phyloP scores from a whole-genome alignment of 2,888 invertebrate species.

The Drosophila subquinaria region DNA sequence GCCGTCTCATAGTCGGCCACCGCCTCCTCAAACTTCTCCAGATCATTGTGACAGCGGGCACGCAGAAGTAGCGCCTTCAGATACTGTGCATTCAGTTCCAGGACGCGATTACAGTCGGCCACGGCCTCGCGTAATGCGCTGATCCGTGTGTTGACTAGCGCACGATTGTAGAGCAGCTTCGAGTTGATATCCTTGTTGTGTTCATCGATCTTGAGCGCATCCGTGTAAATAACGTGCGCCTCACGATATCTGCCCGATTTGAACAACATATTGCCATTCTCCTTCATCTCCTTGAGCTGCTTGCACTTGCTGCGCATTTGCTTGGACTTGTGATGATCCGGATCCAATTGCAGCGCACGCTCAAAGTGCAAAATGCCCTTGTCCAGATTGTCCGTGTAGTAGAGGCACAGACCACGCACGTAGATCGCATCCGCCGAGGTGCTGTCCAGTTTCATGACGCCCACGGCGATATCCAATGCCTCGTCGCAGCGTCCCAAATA shows the following conservation, averaged over 20 bases:
- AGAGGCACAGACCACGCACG: conserved; percentile 95
- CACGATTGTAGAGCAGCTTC: conserved; percentile 96
- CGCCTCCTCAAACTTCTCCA: conserved; percentile 94
- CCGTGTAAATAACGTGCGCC: conserved; percentile 93
- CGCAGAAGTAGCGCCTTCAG: conserved; percentile 94
- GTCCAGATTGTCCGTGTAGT: conserved; percentile 95
- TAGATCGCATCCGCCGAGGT: conserved; percentile 96
- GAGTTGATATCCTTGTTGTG: conserved; percentile 94
- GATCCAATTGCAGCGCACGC: conserved; percentile 94
- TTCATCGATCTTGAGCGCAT: conserved; percentile 94
- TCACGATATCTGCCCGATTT: conserved; percentile 92
- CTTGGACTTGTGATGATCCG: conserved; percentile 95
- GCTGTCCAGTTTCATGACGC: conserved; percentile 92
- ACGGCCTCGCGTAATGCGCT: conserved; percentile 92
- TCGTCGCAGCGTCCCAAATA: conserved; percentile 91
- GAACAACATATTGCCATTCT: conserved; percentile 96
- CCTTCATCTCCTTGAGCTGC: conserved; percentile 94
- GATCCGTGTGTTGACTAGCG: conserved; percentile 93
- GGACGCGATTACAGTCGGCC: conserved; percentile 93
- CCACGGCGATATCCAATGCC: conserved; percentile 95
- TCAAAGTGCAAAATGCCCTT: conserved; percentile 97
- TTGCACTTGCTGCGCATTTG: conserved; percentile 95
- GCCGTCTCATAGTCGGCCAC: conserved; percentile 96
- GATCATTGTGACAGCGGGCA: conserved; percentile 93
- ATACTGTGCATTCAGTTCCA: conserved; percentile 94